Evolutionary conservation across 2,888 invertebrate genomes (phyloP).

Genomic region (Prosopocoilus inquinatus): DNA sequence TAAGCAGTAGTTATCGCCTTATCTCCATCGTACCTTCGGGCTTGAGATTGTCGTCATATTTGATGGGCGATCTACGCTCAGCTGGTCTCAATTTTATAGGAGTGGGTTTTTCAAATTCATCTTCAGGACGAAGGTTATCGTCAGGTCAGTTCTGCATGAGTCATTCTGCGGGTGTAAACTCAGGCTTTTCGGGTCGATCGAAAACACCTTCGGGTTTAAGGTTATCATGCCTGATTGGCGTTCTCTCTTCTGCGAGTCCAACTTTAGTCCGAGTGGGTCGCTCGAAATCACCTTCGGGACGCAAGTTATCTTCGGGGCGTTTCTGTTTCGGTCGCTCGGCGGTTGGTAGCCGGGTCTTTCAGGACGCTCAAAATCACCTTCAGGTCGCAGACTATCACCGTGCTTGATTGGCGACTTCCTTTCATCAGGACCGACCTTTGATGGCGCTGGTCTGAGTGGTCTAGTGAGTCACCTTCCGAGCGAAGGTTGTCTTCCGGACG

Average conservation of each 20-base stretch:
- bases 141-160: constrained; percentile 55
- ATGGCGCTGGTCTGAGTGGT: constrained; percentile 45
- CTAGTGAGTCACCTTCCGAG: too few relatives aligned
- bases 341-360: constrained; percentile 47
- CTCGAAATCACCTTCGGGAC: constrained; percentile 50
- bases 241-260: constrained; percentile 48
- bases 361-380: constrained; percentile 56
- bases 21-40: constrained; percentile 59
- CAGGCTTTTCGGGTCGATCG: constrained; percentile 46
- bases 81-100: constrained; percentile 42
- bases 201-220: constrained; percentile 57
- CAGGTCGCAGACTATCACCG: constrained; percentile 51
- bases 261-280: constrained; percentile 44
- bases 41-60: constrained; percentile 56
- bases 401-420: constrained; percentile 57
- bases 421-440: constrained; percentile 55
- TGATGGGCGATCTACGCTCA: constrained; percentile 51
- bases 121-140: constrained; percentile 56
- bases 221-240: constrained; percentile 58
- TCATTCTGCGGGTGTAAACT: constrained; percentile 48
- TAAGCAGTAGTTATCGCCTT: constrained; percentile 21
- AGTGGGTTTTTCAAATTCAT: constrained; percentile 52
- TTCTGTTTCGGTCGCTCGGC: too few relatives aligned
- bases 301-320: too few relatives aligned
- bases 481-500: too few relatives aligned